These are phyloP conservation scores for Triplophysa yarkandensis DNA, from an alignment of 2,797 vertebrate species.

Conservation along the genomic window DNA sequence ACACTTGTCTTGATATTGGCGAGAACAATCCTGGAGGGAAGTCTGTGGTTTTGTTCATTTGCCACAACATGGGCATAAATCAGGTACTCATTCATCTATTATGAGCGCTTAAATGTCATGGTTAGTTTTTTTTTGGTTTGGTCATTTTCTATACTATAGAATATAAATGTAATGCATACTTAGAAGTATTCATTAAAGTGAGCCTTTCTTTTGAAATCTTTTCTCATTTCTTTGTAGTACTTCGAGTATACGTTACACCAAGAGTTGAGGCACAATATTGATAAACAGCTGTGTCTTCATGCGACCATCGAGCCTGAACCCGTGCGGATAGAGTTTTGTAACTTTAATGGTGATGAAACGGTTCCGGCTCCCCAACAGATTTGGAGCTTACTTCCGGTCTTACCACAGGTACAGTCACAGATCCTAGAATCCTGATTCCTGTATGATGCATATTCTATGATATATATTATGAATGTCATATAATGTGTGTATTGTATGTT, in stretches of 20 bases:
- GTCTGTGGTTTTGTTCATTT: conserved; percentile 75
- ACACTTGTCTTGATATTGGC: conserved; percentile 74
- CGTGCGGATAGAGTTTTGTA: conserved; percentile 74
- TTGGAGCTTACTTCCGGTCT: conserved; percentile 77
- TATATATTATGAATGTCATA: not conserved
- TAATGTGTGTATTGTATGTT: not conserved
- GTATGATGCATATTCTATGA: not conserved
- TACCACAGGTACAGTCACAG: conserved; percentile 33
- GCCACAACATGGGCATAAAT: conserved; percentile 76
- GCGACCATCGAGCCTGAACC: conserved; percentile 53
- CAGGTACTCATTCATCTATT: too few species aligned
- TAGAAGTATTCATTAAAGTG: too few species aligned
- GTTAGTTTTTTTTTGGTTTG: too few species aligned
- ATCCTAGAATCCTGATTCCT: not conserved
- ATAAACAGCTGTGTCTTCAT: conserved; percentile 78
- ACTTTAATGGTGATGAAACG: conserved; percentile 67
- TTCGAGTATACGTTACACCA: conserved; percentile 81
- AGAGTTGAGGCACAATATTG: conserved; percentile 81
- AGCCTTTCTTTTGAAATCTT: too few species aligned
- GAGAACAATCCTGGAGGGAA: conserved; percentile 72
- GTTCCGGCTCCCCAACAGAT: conserved; percentile 72
- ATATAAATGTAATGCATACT: too few species aligned
- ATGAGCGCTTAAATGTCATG: too few species aligned
- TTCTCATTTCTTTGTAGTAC: conserved; percentile 68
- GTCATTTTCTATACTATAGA: too few species aligned